Base-by-base conservation (phyloP, 1,140 invertebrate genomes). In the Drosophila orena region DNA sequence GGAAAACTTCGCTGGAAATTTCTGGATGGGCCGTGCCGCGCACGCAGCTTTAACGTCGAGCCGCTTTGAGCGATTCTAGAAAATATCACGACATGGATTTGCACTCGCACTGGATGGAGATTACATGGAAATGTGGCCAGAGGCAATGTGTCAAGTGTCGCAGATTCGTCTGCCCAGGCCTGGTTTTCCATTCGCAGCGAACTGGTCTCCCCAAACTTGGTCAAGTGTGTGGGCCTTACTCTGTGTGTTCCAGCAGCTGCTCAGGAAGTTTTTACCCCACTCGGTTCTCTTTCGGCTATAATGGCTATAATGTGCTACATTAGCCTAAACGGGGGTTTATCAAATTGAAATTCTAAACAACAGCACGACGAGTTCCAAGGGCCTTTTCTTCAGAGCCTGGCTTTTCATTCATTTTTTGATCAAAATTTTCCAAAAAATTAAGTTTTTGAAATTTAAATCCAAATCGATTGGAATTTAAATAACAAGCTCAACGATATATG, bases 101-200 rank as follows among this genome's bases (percentile, higher is more conserved):
- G 84, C 84, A 88, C 84, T 88, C 84, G 74, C 43, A 20, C 60
- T 42, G 37, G 35, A 34, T 37, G 43, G 24, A 64, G 59, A 64
- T 62, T 62, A 47, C 64, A 50, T 77, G 58, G 85, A 52, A 71
- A 38, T 47, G 37, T 79, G 60, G 58, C 83, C 78, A 11, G 17
- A 15, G 71, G 78, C 81, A 86, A 74, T 85, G 83, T 85, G 81
- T 86, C 77, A 77, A 77, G 62, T 60, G 71, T 42, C 30, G 64
- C 4, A 35, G 20, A 22, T 30, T 12, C 27, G 10, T 11, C 44
- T 27, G 35, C 5, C 5, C 30, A 43, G 34, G 15, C 17, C 42
- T 20, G 53, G 14, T 11, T 42, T 35, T 52, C 11, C 49, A 52
- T 35, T 8, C 15, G 30, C 49, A 11, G 5, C 34, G 30, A 42